A percentile compares a stretch with the other conserved stretches of the same genome.
Conservation (phyloP, 1,140 invertebrate species). For the Halyomorpha halys region DNA sequence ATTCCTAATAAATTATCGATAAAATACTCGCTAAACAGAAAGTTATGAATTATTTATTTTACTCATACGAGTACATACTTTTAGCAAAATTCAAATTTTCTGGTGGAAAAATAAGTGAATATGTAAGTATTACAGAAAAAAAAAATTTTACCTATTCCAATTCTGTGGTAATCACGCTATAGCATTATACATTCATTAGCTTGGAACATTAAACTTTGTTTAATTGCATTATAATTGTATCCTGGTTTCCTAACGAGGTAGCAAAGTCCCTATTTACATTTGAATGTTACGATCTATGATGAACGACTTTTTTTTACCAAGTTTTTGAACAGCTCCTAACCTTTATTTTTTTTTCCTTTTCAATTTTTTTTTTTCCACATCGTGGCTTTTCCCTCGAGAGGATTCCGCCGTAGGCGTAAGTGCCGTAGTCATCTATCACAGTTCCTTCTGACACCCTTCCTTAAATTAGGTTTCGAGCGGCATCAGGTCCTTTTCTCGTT, state of each 20-base stretch:
- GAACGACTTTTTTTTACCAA: not conserved
- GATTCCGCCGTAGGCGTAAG: not conserved
- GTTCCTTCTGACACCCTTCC: too few relatives aligned
- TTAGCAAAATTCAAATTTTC: too few relatives aligned
- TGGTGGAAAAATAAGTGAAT: too few relatives aligned
- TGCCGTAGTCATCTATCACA: not conserved
- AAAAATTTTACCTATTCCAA: constrained; percentile 3
- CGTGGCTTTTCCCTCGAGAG: not conserved
- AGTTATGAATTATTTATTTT: not conserved
- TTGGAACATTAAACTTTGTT: constrained; percentile 13
- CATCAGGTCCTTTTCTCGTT: too few relatives aligned
- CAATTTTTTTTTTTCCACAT: constrained; percentile 5
- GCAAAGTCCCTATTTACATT: not conserved
- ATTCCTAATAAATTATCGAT: too few relatives aligned
- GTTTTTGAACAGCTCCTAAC: not conserved
- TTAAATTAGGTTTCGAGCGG: too few relatives aligned
- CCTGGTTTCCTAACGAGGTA: not conserved
- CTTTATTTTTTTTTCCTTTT: constrained; percentile 4
- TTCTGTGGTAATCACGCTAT: not conserved
- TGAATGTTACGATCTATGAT: constrained; percentile 4
- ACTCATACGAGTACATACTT: too few relatives aligned
- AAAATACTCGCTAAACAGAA: too few relatives aligned
- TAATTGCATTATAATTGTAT: constrained; percentile 10
- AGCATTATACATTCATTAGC: constrained; percentile 17
- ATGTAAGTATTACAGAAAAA: too few relatives aligned